Percentiles rank a stretch among this genome's conserved stretches.
Evolutionary conservation across 2,888 invertebrate species (phyloP).

Genomic region (Therioaphis trifolii): DNA sequence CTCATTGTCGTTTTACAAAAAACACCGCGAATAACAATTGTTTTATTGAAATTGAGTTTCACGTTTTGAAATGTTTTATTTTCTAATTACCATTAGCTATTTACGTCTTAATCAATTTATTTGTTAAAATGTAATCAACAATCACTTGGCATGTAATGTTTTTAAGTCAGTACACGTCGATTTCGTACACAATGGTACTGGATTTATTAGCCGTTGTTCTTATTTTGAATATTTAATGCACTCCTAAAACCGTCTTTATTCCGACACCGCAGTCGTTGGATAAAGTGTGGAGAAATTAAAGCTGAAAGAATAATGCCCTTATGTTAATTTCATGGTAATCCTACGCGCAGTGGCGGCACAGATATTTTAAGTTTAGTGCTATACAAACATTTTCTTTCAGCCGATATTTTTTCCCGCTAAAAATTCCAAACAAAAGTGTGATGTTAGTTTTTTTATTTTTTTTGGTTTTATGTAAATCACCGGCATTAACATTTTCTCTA

Average conservation of each 20-base stretch:
- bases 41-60: too few species aligned
- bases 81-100: too few species aligned
- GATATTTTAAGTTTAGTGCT: conserved; percentile 21
- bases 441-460: not conserved
- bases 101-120: too few species aligned
- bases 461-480: conserved; percentile 7
- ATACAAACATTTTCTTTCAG: conserved; percentile 6
- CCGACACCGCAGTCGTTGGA: not conserved
- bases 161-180: too few species aligned
- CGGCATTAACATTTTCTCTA: conserved; percentile 13
- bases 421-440: conserved; percentile 20
- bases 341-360: not conserved
- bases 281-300: not conserved
- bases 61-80: too few species aligned
- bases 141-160: too few species aligned
- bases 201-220: not conserved
- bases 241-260: not conserved
- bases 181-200: not conserved
- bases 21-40: too few species aligned
- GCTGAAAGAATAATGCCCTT: conserved; percentile 29
- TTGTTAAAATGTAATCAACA: too few species aligned
- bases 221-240: not conserved
- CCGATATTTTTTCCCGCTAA: conserved; percentile 28
- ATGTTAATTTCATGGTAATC: conserved; percentile 22
- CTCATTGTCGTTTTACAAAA: too few species aligned